Evolutionary conservation across 1,140 invertebrate genomes (phyloP).

Genomic region (Potamilus streckersoni): DNA sequence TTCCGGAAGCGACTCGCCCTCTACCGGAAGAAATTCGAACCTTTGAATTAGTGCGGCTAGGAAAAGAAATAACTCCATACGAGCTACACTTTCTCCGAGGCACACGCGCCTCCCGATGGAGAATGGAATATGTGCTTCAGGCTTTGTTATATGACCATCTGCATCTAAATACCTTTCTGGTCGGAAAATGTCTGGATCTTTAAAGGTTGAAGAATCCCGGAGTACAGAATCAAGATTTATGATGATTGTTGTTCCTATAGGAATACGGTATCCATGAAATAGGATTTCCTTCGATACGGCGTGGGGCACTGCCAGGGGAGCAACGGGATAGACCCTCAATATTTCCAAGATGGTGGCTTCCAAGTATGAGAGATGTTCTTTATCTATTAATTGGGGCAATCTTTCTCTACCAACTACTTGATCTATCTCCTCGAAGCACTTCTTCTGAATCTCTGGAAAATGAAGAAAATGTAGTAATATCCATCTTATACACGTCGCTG

Average conservation of each 20-base stretch:
- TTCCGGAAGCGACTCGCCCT: not conserved
- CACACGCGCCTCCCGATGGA: constrained; percentile 31
- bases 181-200: constrained; percentile 77
- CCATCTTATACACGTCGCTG: constrained; percentile 86
- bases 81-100: constrained; percentile 38
- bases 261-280: constrained; percentile 57
- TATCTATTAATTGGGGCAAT: constrained; percentile 21
- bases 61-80: constrained; percentile 40
- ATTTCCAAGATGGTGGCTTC: constrained; percentile 40
- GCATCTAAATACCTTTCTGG: constrained; percentile 73
- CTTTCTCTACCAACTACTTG: constrained; percentile 22
- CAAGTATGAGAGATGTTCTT: constrained; percentile 25
- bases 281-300: constrained; percentile 41
- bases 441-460: constrained; percentile 78
- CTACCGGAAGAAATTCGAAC: constrained; percentile 25
- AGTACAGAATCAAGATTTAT: constrained; percentile 48
- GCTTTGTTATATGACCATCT: constrained; percentile 11
- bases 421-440: constrained; percentile 89
- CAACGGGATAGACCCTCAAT: constrained; percentile 24
- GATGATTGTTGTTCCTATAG: constrained; percentile 42
- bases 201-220: constrained; percentile 70
- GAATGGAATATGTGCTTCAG: constrained; percentile 36
- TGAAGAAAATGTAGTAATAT: constrained; percentile 85
- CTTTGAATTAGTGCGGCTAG: constrained; percentile 27
- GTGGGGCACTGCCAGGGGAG: constrained; percentile 58